These are phyloP conservation scores for Ylistrum balloti DNA, from an alignment of 1,140 invertebrate genomes.

Conservation along the genomic window DNA sequence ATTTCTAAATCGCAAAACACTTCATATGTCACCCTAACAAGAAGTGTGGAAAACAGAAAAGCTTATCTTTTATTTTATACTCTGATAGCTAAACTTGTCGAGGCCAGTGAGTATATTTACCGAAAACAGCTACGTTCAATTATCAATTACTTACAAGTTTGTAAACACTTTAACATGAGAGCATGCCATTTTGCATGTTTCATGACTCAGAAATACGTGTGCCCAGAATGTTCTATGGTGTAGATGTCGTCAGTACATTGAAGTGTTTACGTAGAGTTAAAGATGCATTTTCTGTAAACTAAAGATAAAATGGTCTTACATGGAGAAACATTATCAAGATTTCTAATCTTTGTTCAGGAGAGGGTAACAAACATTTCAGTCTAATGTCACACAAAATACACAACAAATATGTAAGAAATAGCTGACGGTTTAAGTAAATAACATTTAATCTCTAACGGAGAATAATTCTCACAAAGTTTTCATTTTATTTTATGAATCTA, in stretches of 20 bases:
- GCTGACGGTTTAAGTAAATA: no score
- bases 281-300: neutral
- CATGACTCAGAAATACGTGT: neutral
- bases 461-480: no score
- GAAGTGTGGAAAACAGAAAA: neutral
- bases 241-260: neutral
- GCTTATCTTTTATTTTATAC: neutral
- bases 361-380: neutral
- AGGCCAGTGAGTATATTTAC: neutral
- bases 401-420: no score
- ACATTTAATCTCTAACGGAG: no score
- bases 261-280: constrained; percentile 25
- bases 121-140: neutral
- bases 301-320: neutral
- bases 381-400: no score
- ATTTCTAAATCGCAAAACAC: no score
- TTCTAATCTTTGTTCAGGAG: neutral
- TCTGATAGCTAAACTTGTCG: neutral
- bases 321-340: neutral
- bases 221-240: neutral
- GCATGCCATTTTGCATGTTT: neutral
- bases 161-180: neutral
- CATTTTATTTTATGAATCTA: no score
- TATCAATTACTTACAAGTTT: constrained; percentile 1
- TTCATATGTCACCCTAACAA: no score